Conservation (phyloP, 2,888 invertebrate genomes). For the Chymomyza procnemis region DNA sequence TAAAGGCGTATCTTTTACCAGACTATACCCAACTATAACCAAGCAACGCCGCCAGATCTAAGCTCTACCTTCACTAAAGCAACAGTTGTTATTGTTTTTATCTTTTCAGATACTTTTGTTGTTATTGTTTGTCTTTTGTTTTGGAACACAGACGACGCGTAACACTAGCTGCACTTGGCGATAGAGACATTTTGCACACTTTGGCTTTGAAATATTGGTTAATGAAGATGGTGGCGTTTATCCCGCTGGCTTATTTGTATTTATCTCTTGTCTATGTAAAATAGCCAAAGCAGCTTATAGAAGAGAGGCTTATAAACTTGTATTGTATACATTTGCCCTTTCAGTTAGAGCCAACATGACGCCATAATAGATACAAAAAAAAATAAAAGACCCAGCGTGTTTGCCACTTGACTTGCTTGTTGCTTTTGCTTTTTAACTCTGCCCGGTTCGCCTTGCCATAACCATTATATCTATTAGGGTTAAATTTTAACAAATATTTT, state of each 20-base stretch:
- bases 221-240: neutral
- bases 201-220: neutral
- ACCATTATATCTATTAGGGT: slow-evolving; percentile 17
- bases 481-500: slow-evolving; percentile 23
- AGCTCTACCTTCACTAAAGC: neutral
- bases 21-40: slow-evolving; percentile 9
- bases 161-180: slow-evolving; percentile 58
- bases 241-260: neutral
- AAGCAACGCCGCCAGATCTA: neutral
- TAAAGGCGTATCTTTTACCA: slow-evolving; percentile 32
- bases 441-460: neutral
- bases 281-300: neutral
- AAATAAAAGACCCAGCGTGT: neutral
- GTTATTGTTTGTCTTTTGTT: slow-evolving; percentile 6
- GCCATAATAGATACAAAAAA: slow-evolving; percentile 16
- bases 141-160: slow-evolving; percentile 38
- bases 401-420: slow-evolving; percentile 16
- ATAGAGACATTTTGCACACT: slow-evolving; percentile 18
- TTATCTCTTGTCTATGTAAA: too few relatives aligned
- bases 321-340: neutral
- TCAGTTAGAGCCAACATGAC: neutral
- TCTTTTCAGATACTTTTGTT: neutral
- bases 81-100: neutral
- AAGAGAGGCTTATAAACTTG: neutral
- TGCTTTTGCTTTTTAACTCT: too few relatives aligned